A percentile compares a stretch with the other conserved stretches of the same genome.
These are phyloP conservation scores for Melanocharis versteri DNA, from an alignment of 2,113 vertebrate species.

Conservation along the genomic window DNA sequence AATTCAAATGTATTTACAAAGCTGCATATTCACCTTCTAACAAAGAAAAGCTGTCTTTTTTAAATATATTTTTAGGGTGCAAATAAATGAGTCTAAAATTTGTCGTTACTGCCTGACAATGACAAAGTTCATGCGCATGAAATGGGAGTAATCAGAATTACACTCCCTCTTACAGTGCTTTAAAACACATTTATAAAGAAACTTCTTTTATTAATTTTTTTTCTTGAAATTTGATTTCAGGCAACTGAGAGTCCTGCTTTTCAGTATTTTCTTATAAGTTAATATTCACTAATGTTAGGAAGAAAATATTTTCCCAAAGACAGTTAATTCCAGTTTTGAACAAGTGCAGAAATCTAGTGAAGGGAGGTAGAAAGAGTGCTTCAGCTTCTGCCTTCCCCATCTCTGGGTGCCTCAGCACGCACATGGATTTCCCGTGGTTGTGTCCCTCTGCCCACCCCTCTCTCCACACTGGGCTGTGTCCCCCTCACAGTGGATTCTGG, in stretches of 20 bases:
- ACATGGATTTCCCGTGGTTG: rapidly evolving
- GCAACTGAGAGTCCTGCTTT: background rate
- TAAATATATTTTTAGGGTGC: background rate
- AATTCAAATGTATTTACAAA: background rate
- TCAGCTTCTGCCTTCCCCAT: rapidly evolving
- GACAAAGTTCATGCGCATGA: background rate
- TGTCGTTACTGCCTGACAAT: background rate
- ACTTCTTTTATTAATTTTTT: background rate
- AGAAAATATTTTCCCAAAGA: background rate
- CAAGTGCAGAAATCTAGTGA: background rate
- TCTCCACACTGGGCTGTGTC: background rate
- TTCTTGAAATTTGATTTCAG: background rate
- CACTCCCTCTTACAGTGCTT: background rate
- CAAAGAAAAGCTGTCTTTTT: background rate
- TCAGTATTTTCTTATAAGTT: background rate
- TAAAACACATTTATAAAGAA: background rate
- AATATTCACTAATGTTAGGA: background rate
- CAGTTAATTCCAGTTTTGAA: background rate
- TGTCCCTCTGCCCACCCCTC: background rate
- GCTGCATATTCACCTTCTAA: background rate
- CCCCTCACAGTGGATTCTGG: too few relatives aligned
- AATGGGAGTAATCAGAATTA: background rate
- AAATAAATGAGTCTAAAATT: background rate
- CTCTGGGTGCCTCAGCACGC: rapidly evolving
- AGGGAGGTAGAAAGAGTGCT: rapidly evolving